Percentiles rank a stretch among this genome's conserved stretches.
Conservation (phyloP, 2,113 vertebrate species). For the Nannospalax galili region DNA sequence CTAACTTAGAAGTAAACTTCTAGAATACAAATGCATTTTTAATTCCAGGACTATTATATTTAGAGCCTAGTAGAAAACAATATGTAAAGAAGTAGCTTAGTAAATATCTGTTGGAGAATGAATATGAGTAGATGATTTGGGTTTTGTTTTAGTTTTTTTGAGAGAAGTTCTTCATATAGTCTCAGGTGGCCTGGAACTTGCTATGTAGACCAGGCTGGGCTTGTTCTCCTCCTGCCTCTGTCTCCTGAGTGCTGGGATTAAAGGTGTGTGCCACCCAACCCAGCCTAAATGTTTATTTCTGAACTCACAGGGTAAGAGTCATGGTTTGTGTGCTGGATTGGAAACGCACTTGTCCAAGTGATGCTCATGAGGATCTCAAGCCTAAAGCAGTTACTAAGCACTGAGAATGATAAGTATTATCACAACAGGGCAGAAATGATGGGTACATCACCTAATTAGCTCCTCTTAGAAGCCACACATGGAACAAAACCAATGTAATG, state of each 20-base stretch:
- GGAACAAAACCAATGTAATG: background rate
- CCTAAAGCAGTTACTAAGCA: background rate
- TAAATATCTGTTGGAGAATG: background rate
- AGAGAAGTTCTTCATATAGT: no score
- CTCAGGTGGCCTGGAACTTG: no score
- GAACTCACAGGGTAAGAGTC: background rate
- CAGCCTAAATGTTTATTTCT: background rate
- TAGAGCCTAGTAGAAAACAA: conserved; percentile 6
- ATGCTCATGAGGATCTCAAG: conserved; percentile 14
- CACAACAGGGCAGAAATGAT: background rate
- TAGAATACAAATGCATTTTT: background rate
- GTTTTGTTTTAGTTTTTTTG: no score
- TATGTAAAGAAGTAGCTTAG: background rate
- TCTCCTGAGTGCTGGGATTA: no score
- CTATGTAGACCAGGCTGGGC: no score
- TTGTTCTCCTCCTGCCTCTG: no score
- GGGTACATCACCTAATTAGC: background rate
- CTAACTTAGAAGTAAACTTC: conserved; percentile 16
- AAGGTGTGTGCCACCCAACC: no score
- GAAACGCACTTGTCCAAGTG: background rate
- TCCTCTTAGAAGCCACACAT: background rate
- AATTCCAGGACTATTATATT: background rate
- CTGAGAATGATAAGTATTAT: background rate
- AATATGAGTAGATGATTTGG: background rate
- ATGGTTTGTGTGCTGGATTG: background rate